phyloP scores from a whole-genome alignment of 2,113 vertebrate species.

The Paradisaea rubra region DNA sequence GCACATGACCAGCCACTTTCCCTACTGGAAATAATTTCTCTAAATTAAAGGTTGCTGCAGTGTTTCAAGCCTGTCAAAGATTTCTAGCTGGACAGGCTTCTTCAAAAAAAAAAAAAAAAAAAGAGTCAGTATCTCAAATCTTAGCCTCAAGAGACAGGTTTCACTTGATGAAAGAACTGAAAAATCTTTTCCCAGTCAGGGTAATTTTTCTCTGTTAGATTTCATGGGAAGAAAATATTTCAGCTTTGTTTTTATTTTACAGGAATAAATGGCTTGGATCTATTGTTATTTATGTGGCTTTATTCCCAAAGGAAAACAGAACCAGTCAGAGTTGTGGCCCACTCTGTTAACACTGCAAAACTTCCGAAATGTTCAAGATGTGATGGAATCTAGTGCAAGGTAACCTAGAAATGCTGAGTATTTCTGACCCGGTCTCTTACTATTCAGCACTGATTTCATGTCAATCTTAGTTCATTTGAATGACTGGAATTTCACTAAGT shows the following conservation, averaged over 20 bases:
- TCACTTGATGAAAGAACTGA: conserved; percentile 34
- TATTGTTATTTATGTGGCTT: neutral
- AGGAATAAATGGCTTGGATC: neutral
- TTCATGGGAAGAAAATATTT: conserved; percentile 11
- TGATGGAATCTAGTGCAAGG: neutral
- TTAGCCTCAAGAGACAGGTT: conserved; percentile 25
- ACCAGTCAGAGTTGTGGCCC: neutral
- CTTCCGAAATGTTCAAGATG: neutral
- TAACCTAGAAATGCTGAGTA: neutral
- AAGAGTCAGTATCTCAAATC: conserved; percentile 19
- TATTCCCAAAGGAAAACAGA: neutral
- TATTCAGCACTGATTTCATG: neutral
- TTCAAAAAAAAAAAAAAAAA: neutral
- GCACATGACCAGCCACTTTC: conserved; percentile 75
- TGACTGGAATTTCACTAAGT: neutral
- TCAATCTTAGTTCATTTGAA: neutral
- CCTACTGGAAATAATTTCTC: conserved; percentile 79
- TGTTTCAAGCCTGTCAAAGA: conserved; percentile 75
- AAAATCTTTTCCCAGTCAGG: conserved; percentile 39
- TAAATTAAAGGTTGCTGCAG: conserved; percentile 80
- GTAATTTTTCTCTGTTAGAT: neutral
- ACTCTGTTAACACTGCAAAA: neutral
- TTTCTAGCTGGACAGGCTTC: conserved; percentile 52
- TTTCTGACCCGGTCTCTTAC: neutral
- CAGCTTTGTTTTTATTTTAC: neutral